Base-by-base conservation (phyloP, 2,797 vertebrate genomes). In the Chrosomus eos region DNA sequence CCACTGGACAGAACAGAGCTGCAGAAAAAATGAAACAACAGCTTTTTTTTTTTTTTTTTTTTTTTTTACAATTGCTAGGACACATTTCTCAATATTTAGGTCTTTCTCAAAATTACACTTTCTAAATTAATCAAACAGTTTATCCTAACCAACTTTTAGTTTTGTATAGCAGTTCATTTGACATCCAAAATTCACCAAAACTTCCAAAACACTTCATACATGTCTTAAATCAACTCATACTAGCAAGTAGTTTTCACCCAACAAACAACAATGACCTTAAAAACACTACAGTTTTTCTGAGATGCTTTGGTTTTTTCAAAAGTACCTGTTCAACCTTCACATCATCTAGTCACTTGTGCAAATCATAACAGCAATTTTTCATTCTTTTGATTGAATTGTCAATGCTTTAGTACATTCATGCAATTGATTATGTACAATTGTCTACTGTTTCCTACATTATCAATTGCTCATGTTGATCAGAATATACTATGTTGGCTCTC, bases 1-100 rank as follows among this genome's bases (percentile, higher is more conserved):
- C 94, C 91, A 96, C 84, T 0, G 93, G 92, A 83, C 95, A 96
- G 75, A 92, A 81, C 33, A 93, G 72, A 7, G 85, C 95, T 96
- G 18, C 3, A 38, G 13, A 40, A 4, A 4, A 21, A 58, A 70
- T 6, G 2, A 84, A 68, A 72, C 31, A 16, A 66, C 31, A 66
- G 28, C 1, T 28, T 6, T 38, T 38, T 38, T 38, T 0, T 1
- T 38, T 38, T 38, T 38, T 0, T 1, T n/a, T n/a, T 26, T 7
- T 6, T 51, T 48, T 8, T 23, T 7, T 10, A 28, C 53, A 55
- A 58, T 31, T 18, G 26, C n/a, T 18, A 11, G 23, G 43, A 48
- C 16, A 33, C 16, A 71, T 62, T 62, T 62, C 60, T 62, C 13
- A 62, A 28, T 62, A 16, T 62, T 28, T 62, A 16, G 13, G 26